These are phyloP conservation scores for Polyergus mexicanus DNA, from an alignment of 1,140 invertebrate genomes.

Conservation along the genomic window DNA sequence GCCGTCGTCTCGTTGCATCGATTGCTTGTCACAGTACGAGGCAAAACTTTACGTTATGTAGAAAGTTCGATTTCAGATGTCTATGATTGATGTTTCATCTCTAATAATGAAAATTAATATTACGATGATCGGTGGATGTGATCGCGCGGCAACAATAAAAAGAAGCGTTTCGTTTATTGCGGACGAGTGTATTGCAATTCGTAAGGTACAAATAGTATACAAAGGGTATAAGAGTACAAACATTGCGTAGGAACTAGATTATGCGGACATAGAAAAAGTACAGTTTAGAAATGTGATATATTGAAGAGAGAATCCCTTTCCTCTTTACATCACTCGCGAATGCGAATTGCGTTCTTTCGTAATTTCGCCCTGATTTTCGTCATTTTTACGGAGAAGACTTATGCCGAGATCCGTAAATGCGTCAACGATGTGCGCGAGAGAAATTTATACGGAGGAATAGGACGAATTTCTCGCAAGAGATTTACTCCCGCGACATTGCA, in stretches of 20 bases:
- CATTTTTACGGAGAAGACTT: constrained; percentile 58
- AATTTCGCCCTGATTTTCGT: constrained; percentile 61
- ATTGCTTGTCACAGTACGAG: not conserved
- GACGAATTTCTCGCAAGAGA: constrained; percentile 1
- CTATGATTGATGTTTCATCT: not conserved
- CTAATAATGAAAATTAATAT: constrained; percentile 2
- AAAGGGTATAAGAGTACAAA: constrained; percentile 87
- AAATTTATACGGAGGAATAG: not conserved
- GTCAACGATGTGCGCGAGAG: not conserved
- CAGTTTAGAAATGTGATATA: constrained; percentile 82
- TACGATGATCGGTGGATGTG: too few relatives aligned
- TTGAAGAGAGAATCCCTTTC: constrained; percentile 44
- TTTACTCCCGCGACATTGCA: not conserved
- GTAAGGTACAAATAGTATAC: constrained; percentile 87
- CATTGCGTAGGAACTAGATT: constrained; percentile 86
- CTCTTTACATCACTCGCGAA: constrained; percentile 50
- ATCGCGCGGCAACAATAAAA: constrained; percentile 10
- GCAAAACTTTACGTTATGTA: constrained; percentile 5
- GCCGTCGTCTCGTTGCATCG: not conserved
- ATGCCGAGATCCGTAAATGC: constrained; percentile 63
- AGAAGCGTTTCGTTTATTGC: constrained; percentile 77
- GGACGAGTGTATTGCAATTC: constrained; percentile 86
- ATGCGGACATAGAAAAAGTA: constrained; percentile 86
- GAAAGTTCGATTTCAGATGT: constrained; percentile 18
- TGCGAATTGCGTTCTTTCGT: constrained; percentile 65